Conservation (phyloP, 2,113 vertebrate species). For the Rhinogobius similis region DNA sequence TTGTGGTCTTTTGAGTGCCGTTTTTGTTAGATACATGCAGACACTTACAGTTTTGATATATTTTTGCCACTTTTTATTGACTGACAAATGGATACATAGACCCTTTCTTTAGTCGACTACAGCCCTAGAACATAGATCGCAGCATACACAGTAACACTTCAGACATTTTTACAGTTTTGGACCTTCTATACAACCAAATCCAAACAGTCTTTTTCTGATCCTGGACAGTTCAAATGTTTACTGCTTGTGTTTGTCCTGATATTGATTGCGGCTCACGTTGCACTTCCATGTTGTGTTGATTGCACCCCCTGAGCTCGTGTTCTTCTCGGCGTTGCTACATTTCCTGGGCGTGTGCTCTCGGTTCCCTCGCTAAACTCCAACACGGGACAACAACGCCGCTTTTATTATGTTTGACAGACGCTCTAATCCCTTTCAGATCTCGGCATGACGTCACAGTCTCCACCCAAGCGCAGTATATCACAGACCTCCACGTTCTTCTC, state of each 20-base stretch:
- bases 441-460: conserved; percentile 68
- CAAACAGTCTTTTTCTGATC: too few species aligned
- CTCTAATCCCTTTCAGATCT: conserved; percentile 26
- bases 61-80: too few species aligned
- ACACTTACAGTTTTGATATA: too few species aligned
- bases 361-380: conserved; percentile 28
- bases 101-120: too few species aligned
- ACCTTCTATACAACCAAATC: too few species aligned
- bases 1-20: too few species aligned
- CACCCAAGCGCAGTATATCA: conserved; percentile 55
- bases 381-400: conserved; percentile 43
- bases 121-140: too few species aligned
- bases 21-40: too few species aligned
- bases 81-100: too few species aligned
- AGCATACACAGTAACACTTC: too few species aligned
- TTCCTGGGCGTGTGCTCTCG: conserved; percentile 41
- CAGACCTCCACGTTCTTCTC: conserved; percentile 34
- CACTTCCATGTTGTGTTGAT: conserved; percentile 35
- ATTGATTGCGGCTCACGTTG: not conserved
- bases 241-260: not conserved
- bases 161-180: too few species aligned
- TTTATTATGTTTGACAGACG: conserved; percentile 39
- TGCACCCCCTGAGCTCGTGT: conserved; percentile 21
- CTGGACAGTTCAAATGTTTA: not conserved
- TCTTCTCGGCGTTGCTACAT: conserved; percentile 29